Conservation (phyloP, 2,888 invertebrate species). For the Papilio elwesi region DNA sequence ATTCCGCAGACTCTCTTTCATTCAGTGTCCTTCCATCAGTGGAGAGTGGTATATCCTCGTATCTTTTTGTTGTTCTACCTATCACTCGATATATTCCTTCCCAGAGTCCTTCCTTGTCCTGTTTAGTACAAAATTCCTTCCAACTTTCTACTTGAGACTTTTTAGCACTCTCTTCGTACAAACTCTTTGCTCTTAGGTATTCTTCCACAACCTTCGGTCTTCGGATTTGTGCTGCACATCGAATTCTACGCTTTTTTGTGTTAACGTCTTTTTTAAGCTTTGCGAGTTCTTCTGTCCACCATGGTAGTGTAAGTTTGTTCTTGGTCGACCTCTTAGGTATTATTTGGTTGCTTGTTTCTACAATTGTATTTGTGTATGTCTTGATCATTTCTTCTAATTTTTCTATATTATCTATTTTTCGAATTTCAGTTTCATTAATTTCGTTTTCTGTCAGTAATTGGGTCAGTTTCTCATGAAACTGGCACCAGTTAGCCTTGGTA, state of each 20-base stretch:
- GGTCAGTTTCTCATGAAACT: slow-evolving; percentile 8
- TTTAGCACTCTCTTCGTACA: too few relatives aligned
- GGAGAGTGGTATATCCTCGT: background rate
- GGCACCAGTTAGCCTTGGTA: slow-evolving; percentile 39
- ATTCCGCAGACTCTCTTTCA: background rate
- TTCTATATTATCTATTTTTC: background rate
- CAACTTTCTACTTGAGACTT: too few relatives aligned
- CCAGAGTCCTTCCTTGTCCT: slow-evolving; percentile 43
- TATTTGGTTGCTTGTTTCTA: slow-evolving; percentile 23
- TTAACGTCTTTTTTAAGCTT: slow-evolving; percentile 37
- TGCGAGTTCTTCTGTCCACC: slow-evolving; percentile 43
- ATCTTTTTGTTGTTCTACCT: background rate
- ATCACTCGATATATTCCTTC: slow-evolving; percentile 38
- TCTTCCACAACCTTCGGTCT: too few relatives aligned
- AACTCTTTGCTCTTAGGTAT: too few relatives aligned
- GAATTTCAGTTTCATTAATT: background rate
- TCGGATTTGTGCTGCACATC: too few relatives aligned
- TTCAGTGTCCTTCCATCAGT: background rate
- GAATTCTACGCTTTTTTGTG: slow-evolving; percentile 25
- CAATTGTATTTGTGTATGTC: slow-evolving; percentile 28
- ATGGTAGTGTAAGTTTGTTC: slow-evolving; percentile 39
- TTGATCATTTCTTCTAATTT: slow-evolving; percentile 15
- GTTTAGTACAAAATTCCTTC: slow-evolving; percentile 41
- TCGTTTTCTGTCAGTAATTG: background rate
- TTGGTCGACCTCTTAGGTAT: background rate